These are phyloP conservation scores for Trachelus stipa DNA, from an alignment of 2,888 invertebrate genomes.

Conservation along the genomic window DNA sequence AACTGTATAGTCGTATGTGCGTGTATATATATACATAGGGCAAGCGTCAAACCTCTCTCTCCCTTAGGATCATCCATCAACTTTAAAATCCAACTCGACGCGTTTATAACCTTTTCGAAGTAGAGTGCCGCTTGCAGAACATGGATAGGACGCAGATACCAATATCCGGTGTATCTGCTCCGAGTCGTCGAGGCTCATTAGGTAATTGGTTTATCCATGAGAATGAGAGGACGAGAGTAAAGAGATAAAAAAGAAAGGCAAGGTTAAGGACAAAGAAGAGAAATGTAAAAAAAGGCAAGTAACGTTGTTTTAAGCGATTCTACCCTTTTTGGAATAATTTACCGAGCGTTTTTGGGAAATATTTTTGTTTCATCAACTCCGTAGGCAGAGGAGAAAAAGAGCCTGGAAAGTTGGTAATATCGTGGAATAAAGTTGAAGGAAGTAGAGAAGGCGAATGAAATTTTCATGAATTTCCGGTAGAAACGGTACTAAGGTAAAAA, in stretches of 20 bases:
- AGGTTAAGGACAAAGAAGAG: slow-evolving; percentile 32
- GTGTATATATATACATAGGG: background rate
- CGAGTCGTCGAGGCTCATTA: background rate
- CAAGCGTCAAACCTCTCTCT: background rate
- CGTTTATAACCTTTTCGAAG: slow-evolving; percentile 8
- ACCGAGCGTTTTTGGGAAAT: background rate
- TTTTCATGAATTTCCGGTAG: background rate
- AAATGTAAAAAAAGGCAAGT: slow-evolving; percentile 25
- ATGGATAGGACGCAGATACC: background rate
- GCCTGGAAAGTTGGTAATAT: background rate
- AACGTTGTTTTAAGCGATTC: slow-evolving; percentile 9
- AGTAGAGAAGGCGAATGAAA: background rate
- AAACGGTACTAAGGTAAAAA: background rate
- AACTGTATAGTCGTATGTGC: background rate
- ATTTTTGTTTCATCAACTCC: background rate
- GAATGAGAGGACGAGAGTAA: background rate
- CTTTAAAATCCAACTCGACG: slow-evolving; percentile 14
- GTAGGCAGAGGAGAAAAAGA: background rate
- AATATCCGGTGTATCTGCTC: slow-evolving; percentile 2
- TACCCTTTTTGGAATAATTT: background rate
- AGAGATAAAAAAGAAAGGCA: slow-evolving; percentile 29
- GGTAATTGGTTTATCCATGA: background rate
- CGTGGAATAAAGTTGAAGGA: background rate
- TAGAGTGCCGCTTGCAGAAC: background rate
- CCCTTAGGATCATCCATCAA: slow-evolving; percentile 20